phyloP scores from a whole-genome alignment of 2,888 invertebrate genomes.

The Corythucha ciliata region DNA sequence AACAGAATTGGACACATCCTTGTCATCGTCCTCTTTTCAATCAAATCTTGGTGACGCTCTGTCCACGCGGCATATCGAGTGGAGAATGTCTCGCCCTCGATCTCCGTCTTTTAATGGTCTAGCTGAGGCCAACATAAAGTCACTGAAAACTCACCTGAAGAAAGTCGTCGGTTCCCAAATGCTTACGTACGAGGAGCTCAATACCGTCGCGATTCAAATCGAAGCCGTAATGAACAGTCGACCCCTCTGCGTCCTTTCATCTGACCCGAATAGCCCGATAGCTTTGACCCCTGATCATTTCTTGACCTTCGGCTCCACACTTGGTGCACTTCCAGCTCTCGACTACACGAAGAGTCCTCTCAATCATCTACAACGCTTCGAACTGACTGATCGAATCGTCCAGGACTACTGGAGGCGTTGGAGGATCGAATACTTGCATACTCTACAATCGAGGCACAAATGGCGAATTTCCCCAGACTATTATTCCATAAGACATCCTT shows the following conservation, averaged over 20 bases:
- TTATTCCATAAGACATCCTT: too few species aligned
- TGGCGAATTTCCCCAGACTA: too few species aligned
- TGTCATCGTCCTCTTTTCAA: background rate
- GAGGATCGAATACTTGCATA: slow-evolving; percentile 1
- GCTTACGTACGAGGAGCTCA: slow-evolving; percentile 8
- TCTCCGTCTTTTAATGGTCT: background rate
- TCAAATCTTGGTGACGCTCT: background rate
- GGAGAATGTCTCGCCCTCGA: background rate
- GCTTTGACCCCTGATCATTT: slow-evolving; percentile 11
- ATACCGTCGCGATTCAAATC: slow-evolving; percentile 1
- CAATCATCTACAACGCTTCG: slow-evolving; percentile 3
- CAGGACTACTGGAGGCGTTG: slow-evolving; percentile 8
- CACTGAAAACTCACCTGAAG: background rate
- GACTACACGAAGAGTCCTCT: background rate
- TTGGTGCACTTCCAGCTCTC: background rate
- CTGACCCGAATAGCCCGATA: slow-evolving; percentile 1
- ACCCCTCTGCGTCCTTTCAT: slow-evolving; percentile 1
- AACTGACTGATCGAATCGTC: slow-evolving; percentile 3
- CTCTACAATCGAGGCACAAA: background rate
- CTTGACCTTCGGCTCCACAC: background rate
- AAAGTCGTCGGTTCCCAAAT: background rate
- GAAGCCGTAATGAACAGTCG: slow-evolving; percentile 10
- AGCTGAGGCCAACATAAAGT: slow-evolving; percentile 2
- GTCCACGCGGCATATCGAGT: background rate
- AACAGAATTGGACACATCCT: background rate